Evolutionary conservation across 2,888 invertebrate species (phyloP).

Genomic region (Dorcus hopei): DNA sequence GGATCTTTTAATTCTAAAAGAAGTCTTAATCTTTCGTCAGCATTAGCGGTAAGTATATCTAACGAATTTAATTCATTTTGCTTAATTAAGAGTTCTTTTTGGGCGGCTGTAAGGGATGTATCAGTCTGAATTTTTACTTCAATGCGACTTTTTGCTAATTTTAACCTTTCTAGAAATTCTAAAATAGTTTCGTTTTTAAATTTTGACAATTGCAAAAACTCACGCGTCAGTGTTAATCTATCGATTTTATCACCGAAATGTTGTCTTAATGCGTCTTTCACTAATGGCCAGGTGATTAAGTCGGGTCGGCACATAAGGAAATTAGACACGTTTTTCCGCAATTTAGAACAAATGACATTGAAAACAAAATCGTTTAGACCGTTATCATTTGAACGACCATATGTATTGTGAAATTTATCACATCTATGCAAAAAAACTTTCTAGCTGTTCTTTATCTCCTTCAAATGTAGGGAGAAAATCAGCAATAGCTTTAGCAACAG

Average conservation of each 20-base stretch:
- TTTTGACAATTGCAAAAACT: constrained; percentile 9
- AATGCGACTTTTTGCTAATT: constrained; percentile 3
- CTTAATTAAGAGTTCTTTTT: constrained; percentile 1
- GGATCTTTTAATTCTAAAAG: constrained; percentile 2
- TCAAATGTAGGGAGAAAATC: constrained; percentile 1
- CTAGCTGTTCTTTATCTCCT: background rate
- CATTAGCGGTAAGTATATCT: constrained; percentile 6
- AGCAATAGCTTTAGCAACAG: background rate
- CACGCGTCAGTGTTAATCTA: background rate
- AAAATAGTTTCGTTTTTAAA: constrained; percentile 7
- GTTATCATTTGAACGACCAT: background rate
- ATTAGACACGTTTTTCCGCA: background rate
- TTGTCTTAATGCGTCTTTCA: constrained; percentile 4
- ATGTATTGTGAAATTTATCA: constrained; percentile 1
- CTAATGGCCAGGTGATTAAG: constrained; percentile 3
- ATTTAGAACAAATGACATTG: background rate
- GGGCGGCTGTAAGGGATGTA: background rate
- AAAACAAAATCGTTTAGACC: background rate
- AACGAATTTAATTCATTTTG: constrained; percentile 10
- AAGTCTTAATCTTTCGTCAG: constrained; percentile 1
- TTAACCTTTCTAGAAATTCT: constrained; percentile 9
- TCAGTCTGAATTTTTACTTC: constrained; percentile 9
- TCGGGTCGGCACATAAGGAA: constrained; percentile 4
- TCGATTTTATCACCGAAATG: constrained; percentile 6
- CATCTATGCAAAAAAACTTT: background rate